Conservation (phyloP, 2,113 vertebrate species). For the Fregetta grallaria region DNA sequence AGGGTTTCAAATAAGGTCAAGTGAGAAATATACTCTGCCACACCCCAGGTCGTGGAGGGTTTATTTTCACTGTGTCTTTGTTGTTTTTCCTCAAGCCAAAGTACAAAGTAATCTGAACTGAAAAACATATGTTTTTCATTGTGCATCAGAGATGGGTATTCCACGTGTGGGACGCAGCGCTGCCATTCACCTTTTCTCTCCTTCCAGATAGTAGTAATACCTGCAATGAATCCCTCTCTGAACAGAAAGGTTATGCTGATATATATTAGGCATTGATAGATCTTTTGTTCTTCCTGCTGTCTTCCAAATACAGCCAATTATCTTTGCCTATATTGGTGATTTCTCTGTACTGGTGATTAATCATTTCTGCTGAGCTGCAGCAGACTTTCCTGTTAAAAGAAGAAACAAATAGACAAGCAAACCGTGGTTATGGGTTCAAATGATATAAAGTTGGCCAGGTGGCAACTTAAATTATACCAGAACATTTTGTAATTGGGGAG, state of each 20-base stretch:
- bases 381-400: neutral
- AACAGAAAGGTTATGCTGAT: neutral
- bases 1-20: slow-evolving; percentile 29
- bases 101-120: neutral
- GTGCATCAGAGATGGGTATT: neutral
- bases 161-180: neutral
- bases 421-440: neutral
- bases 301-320: neutral
- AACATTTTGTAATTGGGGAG: neutral
- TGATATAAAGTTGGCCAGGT: neutral
- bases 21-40: neutral
- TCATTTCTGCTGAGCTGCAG: neutral
- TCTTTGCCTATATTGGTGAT: neutral
- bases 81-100: slow-evolving; percentile 1
- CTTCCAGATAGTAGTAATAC: neutral
- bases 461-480: neutral
- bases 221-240: neutral
- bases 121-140: neutral
- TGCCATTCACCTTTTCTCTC: neutral
- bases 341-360: neutral
- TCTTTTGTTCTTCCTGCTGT: neutral
- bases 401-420: neutral
- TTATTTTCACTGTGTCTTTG: neutral
- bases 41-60: neutral
- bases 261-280: neutral